A percentile compares a stretch with the other conserved stretches of the same genome.
phyloP scores from a whole-genome alignment of 1,140 invertebrate species.

The Bombus huntii region DNA sequence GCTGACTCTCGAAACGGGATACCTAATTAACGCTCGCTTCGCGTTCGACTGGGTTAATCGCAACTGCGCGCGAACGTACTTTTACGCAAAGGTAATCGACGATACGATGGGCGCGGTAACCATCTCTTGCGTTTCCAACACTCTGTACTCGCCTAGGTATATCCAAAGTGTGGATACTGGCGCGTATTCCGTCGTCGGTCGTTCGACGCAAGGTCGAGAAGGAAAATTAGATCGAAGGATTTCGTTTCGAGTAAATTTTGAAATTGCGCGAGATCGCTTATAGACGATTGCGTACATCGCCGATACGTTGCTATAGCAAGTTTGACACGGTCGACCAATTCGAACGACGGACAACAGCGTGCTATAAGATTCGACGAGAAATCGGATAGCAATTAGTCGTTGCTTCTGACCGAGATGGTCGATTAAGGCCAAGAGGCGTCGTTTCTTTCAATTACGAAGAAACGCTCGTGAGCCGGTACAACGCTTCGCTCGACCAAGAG shows the following conservation, averaged over 20 bases:
- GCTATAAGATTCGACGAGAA: neutral
- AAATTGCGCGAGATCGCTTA: too few species aligned
- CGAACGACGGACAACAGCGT: neutral
- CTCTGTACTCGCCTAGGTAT: too few species aligned
- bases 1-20: neutral
- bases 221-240: rapidly evolving
- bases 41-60: neutral
- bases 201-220: too few species aligned
- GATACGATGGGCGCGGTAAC: neutral
- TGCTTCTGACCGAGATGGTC: constrained; percentile 16
- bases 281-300: too few species aligned
- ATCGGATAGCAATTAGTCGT: constrained; percentile 59
- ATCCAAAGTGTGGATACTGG: too few species aligned
- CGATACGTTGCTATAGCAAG: too few species aligned
- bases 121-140: too few species aligned
- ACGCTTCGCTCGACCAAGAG: neutral
- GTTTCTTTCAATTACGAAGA: constrained; percentile 49
- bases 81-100: neutral
- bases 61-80: too few species aligned
- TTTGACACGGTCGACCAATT: too few species aligned
- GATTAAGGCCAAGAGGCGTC: constrained; percentile 54
- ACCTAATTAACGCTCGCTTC: neutral
- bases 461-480: constrained; percentile 27
- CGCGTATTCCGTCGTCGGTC: too few species aligned
- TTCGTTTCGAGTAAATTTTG: too few species aligned